Evolutionary conservation across 2,888 invertebrate genomes (phyloP), one percentile per base, ranked within the genome.

Genomic region (Eupithecia centaureata): DNA sequence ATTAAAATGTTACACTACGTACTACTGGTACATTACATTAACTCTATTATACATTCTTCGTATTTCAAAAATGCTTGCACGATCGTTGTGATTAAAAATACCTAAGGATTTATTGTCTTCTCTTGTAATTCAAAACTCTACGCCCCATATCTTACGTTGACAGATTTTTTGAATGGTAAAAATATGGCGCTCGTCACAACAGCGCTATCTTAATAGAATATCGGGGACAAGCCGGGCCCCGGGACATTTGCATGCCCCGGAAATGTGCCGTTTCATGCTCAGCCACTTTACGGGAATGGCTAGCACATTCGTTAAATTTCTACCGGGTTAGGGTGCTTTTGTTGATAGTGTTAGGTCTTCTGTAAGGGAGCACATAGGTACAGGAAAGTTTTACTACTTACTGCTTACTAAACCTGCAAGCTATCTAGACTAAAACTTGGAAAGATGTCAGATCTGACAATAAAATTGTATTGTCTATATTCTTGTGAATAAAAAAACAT

Each of bases 161-260:
- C 91, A 90, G 87, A 86, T 88, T 86, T 81, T 78, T 77, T 71
- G 70, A 76, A 78, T 86, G 89, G 86, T 80, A 87, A 86, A 88
- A 91, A 91, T 90, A 91, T 90, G 88, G 80, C 82, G 65, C 74
- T 67, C 65, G 79, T 78, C 80, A 79, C 80, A 82, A 85, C 84
- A 82, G 76, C 80, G 83, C 82, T 90, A 91, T 91, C 91, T 91
- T 91, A 92, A 92, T 91, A 90, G 90, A 90, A 92, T 87, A 92
- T 91, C 91, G 84, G 25, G 64, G 61, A 28, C 62, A 15, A 7
- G 27, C 27, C 27, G 4, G 68, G 62, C 30, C 61, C 27, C n/a
- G 59, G 70, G 67, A 32, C 64, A 77, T 81, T 82, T 80, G 79
- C 80, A 81, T 80, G 70, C 59, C 65, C 59, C 38, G 33, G 68